A percentile compares a stretch with the other conserved stretches of the same genome.
Conservation (phyloP, 2,797 vertebrate genomes). For the Darevskia nairensis region DNA sequence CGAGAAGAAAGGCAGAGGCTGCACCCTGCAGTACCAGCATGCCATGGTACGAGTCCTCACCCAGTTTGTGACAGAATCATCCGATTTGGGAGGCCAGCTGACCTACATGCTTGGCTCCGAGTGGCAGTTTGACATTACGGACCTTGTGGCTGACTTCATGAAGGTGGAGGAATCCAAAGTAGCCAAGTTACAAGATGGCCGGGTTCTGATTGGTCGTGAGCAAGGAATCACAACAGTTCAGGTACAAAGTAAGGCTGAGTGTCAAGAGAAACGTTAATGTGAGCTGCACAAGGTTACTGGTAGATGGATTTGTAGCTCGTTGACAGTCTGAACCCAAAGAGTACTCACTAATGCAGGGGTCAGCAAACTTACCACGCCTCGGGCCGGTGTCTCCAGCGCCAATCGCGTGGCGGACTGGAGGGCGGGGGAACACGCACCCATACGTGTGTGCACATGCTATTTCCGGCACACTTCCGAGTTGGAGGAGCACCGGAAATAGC, state of each 20-base stretch:
- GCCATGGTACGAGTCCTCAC: constrained; percentile 93
- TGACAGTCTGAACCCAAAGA: no score
- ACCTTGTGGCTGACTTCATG: constrained; percentile 90
- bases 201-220: constrained; percentile 88
- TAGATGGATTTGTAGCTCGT: no score
- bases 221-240: constrained; percentile 94
- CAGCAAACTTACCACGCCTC: no score
- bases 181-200: constrained; percentile 87
- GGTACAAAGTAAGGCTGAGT: constrained; percentile 69
- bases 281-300: no score
- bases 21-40: constrained; percentile 92
- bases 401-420: no score
- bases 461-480: no score
- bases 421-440: no score
- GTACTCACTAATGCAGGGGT: no score
- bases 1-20: constrained; percentile 91
- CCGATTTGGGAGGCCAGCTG: constrained; percentile 84
- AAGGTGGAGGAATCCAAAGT: constrained; percentile 92
- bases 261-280: not conserved
- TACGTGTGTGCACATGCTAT: no score
- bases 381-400: no score
- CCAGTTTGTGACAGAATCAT: constrained; percentile 91
- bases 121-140: constrained; percentile 96
- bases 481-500: no score
- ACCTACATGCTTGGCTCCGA: constrained; percentile 91